Evolutionary conservation across 2,113 vertebrate species (phyloP).

Genomic region (Macaca mulatta): DNA sequence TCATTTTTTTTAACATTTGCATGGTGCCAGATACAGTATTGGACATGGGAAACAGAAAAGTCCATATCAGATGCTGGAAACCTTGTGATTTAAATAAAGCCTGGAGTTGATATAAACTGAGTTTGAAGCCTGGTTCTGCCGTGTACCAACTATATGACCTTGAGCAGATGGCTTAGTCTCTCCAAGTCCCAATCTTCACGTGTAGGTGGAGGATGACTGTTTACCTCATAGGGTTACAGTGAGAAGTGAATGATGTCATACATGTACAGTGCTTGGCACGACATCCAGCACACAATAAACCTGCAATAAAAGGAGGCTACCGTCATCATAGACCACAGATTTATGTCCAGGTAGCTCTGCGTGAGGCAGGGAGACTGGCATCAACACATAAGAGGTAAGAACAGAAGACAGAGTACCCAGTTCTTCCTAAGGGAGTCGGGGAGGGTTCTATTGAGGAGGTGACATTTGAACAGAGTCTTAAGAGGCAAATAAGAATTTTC

Average conservation of each 20-base stretch:
- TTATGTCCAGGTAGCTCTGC: neutral
- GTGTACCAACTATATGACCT: neutral
- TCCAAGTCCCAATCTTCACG: neutral
- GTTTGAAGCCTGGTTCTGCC: neutral
- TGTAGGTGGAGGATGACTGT: neutral
- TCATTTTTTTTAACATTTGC: neutral
- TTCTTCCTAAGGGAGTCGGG: neutral
- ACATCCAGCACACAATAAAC: neutral
- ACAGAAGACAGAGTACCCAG: neutral
- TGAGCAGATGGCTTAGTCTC: constrained; percentile 33
- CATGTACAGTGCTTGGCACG: neutral
- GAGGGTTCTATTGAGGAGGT: neutral
- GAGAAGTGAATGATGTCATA: neutral
- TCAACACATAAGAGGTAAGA: neutral
- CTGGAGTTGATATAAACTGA: neutral
- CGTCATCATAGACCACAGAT: neutral
- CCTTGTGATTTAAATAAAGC: neutral
- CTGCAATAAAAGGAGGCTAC: neutral
- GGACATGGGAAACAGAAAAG: neutral
- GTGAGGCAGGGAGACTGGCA: neutral
- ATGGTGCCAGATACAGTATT: neutral
- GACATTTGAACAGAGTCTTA: neutral
- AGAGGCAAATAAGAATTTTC: neutral
- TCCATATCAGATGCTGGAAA: neutral
- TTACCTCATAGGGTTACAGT: neutral